Base-by-base conservation (phyloP, 2,797 vertebrate genomes). In the Orestias chungarensis region DNA sequence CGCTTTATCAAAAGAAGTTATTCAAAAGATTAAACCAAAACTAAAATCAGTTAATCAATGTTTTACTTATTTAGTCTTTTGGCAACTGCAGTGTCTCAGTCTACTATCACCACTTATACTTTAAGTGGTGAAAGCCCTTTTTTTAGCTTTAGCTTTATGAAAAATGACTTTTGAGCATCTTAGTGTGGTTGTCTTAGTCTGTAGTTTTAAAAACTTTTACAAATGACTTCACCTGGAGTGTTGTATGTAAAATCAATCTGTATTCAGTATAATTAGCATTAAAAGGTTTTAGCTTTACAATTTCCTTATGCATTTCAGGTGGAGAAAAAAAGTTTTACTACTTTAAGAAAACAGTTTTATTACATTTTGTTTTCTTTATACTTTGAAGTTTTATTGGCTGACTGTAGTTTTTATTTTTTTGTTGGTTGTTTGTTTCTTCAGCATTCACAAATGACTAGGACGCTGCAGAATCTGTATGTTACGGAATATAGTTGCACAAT, bases 371-470 rank as follows among this genome's bases (percentile, higher is more conserved):
- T 61, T 12, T 27, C 54, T 42, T 73, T 69, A 70, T 49, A 79
- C 70, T 76, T 61, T 78, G 69, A 64, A 46, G 64, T 52, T 42
- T 31, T 14, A 6, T 57, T 44, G n/a, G 59, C 70, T 88, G 85
- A n/a, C n/a, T n/a, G n/a, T n/a, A n/a, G n/a, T n/a, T n/a, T n/a
- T n/a, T n/a, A n/a, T n/a, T n/a, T n/a, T n/a, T n/a, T n/a, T n/a
- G n/a, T n/a, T n/a, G n/a, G n/a, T n/a, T n/a, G n/a, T n/a, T n/a
- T n/a, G n/a, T n/a, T n/a, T 88, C 81, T 72, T 78, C 68, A 82
- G 81, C 78, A 77, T 82, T 79, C 82, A 89, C 79, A 88, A 89
- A 83, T 86, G 76, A 82, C 86, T 80, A 57, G 74, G 43, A 82
- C 81, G 68, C 74, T 79, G 69, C 72, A 77, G 86, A 86, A 82